A percentile compares a stretch with the other conserved stretches of the same genome.
Conservation (phyloP, 2,797 vertebrate genomes). For the Scomberomorus guttatus region DNA sequence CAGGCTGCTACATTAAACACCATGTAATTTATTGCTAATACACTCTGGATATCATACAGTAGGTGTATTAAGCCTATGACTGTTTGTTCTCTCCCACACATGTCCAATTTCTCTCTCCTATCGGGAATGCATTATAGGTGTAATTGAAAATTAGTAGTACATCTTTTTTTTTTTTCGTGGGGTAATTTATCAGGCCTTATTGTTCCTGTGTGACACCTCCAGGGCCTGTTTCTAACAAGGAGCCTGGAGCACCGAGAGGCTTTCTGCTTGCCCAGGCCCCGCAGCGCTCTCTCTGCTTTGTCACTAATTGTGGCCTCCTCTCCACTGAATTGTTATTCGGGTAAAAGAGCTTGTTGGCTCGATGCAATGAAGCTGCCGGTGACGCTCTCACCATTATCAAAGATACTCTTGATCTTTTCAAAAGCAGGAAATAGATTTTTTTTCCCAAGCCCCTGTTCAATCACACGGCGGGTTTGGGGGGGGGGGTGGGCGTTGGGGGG, state of each 20-base stretch:
- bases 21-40: conserved; percentile 75
- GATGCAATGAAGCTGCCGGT: conserved; percentile 93
- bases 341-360: conserved; percentile 99
- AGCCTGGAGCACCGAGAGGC: conserved; percentile 92
- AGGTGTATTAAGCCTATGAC: conserved; percentile 76
- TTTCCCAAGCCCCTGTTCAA: conserved; percentile 83
- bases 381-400: conserved; percentile 99
- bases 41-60: conserved; percentile 51
- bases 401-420: conserved; percentile 99
- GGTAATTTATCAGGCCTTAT: conserved; percentile 99
- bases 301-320: conserved; percentile 99
- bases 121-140: conserved; percentile 98
- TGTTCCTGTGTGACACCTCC: conserved; percentile 98
- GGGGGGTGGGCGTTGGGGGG: neutral
- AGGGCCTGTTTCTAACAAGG: conserved; percentile 95
- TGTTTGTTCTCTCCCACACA: conserved; percentile 87
- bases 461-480: conserved; percentile 82
- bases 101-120: conserved; percentile 95
- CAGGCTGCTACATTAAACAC: conserved; percentile 64
- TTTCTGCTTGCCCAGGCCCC: conserved; percentile 89
- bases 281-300: conserved; percentile 90
- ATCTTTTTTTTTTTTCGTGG: conserved; percentile 92
- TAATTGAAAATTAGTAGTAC: conserved; percentile 99
- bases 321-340: conserved; percentile 98
- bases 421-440: conserved; percentile 99